These are phyloP conservation scores for Eupithecia centaureata DNA, from an alignment of 2,888 invertebrate species.

Conservation along the genomic window DNA sequence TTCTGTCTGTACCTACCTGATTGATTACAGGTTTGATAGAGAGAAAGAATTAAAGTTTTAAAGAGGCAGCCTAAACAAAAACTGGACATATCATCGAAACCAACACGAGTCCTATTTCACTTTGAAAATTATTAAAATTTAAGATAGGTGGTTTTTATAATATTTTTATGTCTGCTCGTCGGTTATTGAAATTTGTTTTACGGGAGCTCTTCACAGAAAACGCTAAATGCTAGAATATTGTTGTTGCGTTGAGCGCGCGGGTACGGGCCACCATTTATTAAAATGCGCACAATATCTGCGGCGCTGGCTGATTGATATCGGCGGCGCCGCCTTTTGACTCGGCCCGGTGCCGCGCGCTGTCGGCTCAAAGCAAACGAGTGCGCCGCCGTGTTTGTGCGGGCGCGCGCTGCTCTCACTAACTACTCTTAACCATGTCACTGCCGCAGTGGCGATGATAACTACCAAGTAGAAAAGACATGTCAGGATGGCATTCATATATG, in stretches of 20 bases:
- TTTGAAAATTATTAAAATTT: no score
- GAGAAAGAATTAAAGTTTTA: no score
- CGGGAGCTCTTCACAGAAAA: not conserved
- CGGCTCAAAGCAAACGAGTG: conserved; percentile 39
- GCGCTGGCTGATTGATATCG: conserved; percentile 22
- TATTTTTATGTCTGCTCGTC: no score
- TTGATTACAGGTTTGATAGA: no score
- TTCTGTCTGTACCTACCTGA: no score
- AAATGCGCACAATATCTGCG: conserved; percentile 2
- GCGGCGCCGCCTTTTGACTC: conserved; percentile 25
- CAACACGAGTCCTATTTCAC: no score
- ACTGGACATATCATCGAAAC: no score
- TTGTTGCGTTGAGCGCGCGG: not conserved
- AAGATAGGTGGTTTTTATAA: no score
- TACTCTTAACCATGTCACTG: not conserved
- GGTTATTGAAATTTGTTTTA: no score
- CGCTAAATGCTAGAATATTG: not conserved
- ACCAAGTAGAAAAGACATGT: not conserved
- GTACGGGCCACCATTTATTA: not conserved
- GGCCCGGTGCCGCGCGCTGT: conserved; percentile 32
- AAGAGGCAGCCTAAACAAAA: no score
- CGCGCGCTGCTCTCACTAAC: not conserved
- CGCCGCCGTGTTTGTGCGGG: conserved; percentile 43
- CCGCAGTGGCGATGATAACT: conserved; percentile 20
- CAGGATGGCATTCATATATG: not conserved